phyloP scores from a whole-genome alignment of 2,113 vertebrate species.

The Melozone crissalis region DNA sequence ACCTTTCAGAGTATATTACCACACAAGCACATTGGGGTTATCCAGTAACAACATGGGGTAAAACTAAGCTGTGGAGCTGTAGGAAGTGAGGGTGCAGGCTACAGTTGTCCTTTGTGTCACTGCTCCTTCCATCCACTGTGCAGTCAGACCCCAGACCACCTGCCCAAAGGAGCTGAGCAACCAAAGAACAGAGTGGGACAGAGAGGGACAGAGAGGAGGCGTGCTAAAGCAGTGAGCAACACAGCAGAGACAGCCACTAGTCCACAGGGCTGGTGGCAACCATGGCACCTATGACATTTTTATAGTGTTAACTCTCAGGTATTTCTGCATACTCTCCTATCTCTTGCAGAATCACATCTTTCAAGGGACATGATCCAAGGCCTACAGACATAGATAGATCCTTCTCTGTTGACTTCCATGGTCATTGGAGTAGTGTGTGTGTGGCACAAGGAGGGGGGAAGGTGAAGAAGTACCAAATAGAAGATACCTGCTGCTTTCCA shows the following conservation, averaged over 20 bases:
- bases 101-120: not conserved
- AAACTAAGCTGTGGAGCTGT: not conserved
- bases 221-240: not conserved
- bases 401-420: not conserved
- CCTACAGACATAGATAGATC: not conserved
- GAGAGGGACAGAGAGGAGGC: not conserved
- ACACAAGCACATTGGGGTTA: not conserved
- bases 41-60: rapidly evolving
- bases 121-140: not conserved
- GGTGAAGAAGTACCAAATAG: not conserved
- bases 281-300: not conserved
- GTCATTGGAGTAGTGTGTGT: not conserved
- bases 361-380: not conserved
- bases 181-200: not conserved
- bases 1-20: not conserved
- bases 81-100: not conserved
- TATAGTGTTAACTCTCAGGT: not conserved
- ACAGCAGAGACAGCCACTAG: not conserved
- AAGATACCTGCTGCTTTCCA: not conserved
- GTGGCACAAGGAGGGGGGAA: not conserved
- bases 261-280: not conserved
- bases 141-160: not conserved
- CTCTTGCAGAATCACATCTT: not conserved
- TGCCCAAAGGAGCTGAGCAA: not conserved
- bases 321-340: not conserved